A percentile compares a stretch with the other conserved stretches of the same genome.
Conservation (phyloP, 2,797 vertebrate genomes). For the Meda fulgida region DNA sequence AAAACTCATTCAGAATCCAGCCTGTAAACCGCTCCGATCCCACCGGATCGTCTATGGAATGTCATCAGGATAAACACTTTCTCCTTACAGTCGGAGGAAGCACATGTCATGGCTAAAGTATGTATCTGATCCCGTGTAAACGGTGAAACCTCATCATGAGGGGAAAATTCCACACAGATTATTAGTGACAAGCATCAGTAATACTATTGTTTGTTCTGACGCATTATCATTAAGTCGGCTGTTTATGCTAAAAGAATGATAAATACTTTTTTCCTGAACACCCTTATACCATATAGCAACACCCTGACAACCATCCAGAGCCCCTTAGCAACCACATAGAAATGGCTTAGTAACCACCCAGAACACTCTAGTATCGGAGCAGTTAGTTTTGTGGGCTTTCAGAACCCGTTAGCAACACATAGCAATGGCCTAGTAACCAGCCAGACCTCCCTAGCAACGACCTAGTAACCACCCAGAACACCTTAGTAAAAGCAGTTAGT, state of each 20-base stretch:
- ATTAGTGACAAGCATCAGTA: not conserved
- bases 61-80: conserved; percentile 2
- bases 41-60: not conserved
- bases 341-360: not conserved
- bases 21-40: conserved; percentile 10
- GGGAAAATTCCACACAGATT: not conserved
- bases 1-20: not conserved
- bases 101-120: conserved; percentile 18
- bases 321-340: not conserved
- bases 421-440: not conserved
- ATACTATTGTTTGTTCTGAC: not conserved
- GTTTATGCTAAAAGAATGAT: not conserved
- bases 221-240: not conserved
- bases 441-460: not conserved
- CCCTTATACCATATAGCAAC: not conserved
- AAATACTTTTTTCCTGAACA: not conserved
- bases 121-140: not conserved
- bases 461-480: not conserved
- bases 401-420: not conserved
- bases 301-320: not conserved
- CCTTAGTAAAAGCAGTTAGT: not conserved
- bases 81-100: conserved; percentile 15
- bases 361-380: not conserved
- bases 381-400: not conserved
- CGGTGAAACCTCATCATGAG: not conserved